Conservation (phyloP, 2,888 invertebrate species). For the Hydrotaea cyrtoneurina region DNA sequence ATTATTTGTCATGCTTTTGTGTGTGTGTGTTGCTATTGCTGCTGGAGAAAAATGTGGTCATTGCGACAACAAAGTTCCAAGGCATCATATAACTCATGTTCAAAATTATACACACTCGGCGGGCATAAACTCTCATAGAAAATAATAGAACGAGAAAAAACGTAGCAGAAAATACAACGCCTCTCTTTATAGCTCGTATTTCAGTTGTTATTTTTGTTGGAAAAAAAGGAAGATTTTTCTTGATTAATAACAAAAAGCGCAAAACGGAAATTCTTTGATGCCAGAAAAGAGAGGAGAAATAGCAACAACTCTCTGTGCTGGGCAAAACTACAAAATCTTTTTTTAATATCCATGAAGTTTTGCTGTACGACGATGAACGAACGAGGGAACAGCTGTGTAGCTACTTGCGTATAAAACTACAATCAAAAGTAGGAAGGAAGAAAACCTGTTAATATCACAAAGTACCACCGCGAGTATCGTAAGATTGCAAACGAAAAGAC, state of each 20-base stretch:
- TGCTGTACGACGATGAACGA: constrained; percentile 64
- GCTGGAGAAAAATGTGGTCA: constrained; percentile 20
- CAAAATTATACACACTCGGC: constrained; percentile 59
- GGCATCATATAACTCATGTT: constrained; percentile 61
- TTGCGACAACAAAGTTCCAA: constrained; percentile 61
- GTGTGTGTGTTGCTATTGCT: constrained; percentile 48
- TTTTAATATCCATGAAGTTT: constrained; percentile 71
- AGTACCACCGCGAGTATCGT: constrained; percentile 66
- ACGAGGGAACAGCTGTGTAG: constrained; percentile 65
- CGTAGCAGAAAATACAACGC: constrained; percentile 73
- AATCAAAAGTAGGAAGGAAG: constrained; percentile 56
- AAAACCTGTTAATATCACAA: constrained; percentile 80
- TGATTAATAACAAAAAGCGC: constrained; percentile 56
- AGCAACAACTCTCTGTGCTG: constrained; percentile 44
- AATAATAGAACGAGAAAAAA: constrained; percentile 61
- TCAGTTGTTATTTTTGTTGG: constrained; percentile 64
- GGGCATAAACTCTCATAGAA: constrained; percentile 64
- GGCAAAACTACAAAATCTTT: constrained; percentile 64
- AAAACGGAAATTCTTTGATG: constrained; percentile 73
- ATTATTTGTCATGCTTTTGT: constrained; percentile 79
- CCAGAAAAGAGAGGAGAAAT: constrained; percentile 38
- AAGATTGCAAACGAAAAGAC: constrained; percentile 63
- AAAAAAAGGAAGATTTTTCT: constrained; percentile 54
- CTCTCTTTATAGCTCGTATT: constrained; percentile 78
- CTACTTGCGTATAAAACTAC: constrained; percentile 61